Evolutionary conservation across 2,888 invertebrate species (phyloP).

Genomic region (Spodoptera picta): DNA sequence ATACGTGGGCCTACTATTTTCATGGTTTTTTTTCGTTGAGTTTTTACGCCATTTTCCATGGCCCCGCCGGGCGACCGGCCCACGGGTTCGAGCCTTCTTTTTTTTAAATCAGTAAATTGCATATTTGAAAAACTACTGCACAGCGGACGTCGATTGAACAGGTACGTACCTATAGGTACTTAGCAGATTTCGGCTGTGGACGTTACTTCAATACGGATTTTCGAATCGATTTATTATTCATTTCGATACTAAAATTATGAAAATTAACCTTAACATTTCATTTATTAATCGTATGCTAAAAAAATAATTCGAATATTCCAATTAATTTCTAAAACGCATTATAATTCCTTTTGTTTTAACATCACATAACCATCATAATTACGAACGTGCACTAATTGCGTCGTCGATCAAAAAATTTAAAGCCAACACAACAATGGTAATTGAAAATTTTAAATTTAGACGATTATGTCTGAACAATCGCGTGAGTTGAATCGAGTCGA

Average conservation of each 20-base stretch:
- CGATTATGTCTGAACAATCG: constrained; percentile 79
- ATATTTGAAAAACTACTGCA: constrained; percentile 87
- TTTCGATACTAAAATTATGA: too few relatives aligned
- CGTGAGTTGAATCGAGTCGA: constrained; percentile 62
- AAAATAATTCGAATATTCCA: background rate
- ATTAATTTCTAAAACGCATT: constrained; percentile 18
- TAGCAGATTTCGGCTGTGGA: constrained; percentile 48
- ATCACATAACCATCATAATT: constrained; percentile 57
- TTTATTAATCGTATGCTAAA: background rate
- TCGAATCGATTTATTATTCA: constrained; percentile 17
- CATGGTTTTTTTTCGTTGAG: constrained; percentile 73
- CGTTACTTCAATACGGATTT: constrained; percentile 38
- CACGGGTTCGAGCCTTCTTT: constrained; percentile 68
- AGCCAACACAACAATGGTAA: constrained; percentile 68
- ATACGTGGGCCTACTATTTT: constrained; percentile 82
- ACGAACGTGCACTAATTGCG: constrained; percentile 65
- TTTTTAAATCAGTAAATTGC: constrained; percentile 87
- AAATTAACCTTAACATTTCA: too few relatives aligned
- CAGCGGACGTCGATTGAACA: constrained; percentile 65
- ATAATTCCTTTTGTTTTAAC: constrained; percentile 36
- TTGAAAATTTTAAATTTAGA: constrained; percentile 75
- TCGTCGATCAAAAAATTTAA: constrained; percentile 67
- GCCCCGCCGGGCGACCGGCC: constrained; percentile 75
- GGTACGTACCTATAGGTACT: constrained; percentile 40
- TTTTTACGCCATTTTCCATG: constrained; percentile 82